These are phyloP conservation scores for Dufourea novaeangliae DNA, from an alignment of 1,140 invertebrate species.

Conservation along the genomic window DNA sequence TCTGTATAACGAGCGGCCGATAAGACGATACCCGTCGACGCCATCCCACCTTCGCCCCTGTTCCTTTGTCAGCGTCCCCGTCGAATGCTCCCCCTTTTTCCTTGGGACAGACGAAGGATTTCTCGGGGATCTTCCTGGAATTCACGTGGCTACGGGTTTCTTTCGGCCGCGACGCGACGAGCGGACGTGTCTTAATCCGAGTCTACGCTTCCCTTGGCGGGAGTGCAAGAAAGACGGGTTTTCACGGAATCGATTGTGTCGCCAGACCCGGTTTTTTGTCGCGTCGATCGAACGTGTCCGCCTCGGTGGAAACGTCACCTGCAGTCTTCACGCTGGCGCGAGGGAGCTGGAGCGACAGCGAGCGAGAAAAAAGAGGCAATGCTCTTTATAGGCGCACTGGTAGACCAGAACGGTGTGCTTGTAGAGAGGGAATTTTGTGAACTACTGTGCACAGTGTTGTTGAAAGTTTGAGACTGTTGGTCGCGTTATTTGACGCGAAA, in stretches of 20 bases:
- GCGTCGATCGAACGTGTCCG: conserved; percentile 7
- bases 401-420: no score
- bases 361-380: not conserved
- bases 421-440: no score
- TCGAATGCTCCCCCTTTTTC: conserved; percentile 11
- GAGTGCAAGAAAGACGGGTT: conserved; percentile 13
- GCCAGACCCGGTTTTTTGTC: conserved; percentile 9
- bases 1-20: conserved; percentile 46
- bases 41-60: no score
- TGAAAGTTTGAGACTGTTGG: no score
- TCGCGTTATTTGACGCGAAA: no score
- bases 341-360: not conserved
- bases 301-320: not conserved
- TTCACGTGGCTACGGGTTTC: conserved; percentile 42
- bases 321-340: not conserved
- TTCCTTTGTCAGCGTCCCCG: conserved; percentile 31
- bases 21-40: conserved; percentile 36
- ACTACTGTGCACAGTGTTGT: no score
- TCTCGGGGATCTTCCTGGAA: conserved; percentile 41
- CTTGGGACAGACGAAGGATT: conserved; percentile 15
- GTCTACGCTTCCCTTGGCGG: conserved; percentile 4
- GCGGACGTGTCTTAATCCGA: conserved; percentile 42
- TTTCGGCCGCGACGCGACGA: not conserved
- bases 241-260: conserved; percentile 29
- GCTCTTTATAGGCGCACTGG: no score